Percentiles rank a stretch among this genome's conserved stretches.
Evolutionary conservation across 2,113 vertebrate genomes (phyloP).

Genomic region (Illadopsis cleaveri): DNA sequence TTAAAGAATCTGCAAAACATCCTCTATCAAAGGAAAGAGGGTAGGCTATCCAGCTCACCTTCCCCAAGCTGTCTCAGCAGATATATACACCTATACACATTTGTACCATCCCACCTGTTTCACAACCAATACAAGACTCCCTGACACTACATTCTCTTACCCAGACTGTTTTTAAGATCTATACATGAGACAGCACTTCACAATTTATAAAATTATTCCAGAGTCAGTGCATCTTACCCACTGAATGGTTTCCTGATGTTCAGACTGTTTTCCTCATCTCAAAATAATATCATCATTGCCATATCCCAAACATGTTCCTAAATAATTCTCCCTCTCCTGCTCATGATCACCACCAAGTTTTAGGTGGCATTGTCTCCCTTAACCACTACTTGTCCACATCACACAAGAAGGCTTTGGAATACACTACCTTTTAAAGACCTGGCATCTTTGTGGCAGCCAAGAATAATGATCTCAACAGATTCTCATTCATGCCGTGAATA

Average conservation of each 20-base stretch:
- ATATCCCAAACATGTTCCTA: background rate
- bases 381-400: background rate
- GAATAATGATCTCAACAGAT: fast-evolving
- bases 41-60: background rate
- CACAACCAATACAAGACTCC: background rate
- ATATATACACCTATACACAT: background rate
- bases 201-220: background rate
- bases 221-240: background rate
- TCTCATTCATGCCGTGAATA: background rate
- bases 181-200: background rate
- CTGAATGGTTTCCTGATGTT: background rate
- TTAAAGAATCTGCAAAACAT: background rate
- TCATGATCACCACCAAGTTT: background rate
- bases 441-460: background rate
- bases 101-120: background rate
- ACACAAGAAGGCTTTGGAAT: background rate
- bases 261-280: background rate
- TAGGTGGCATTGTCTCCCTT: background rate
- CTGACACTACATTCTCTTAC: background rate
- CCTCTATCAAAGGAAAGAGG: background rate
- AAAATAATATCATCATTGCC: background rate
- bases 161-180: background rate
- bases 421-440: background rate
- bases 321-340: background rate
- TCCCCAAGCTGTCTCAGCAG: background rate